These are phyloP conservation scores for Poeciliopsis retropinna DNA, from an alignment of 2,113 vertebrate species.

Conservation along the genomic window DNA sequence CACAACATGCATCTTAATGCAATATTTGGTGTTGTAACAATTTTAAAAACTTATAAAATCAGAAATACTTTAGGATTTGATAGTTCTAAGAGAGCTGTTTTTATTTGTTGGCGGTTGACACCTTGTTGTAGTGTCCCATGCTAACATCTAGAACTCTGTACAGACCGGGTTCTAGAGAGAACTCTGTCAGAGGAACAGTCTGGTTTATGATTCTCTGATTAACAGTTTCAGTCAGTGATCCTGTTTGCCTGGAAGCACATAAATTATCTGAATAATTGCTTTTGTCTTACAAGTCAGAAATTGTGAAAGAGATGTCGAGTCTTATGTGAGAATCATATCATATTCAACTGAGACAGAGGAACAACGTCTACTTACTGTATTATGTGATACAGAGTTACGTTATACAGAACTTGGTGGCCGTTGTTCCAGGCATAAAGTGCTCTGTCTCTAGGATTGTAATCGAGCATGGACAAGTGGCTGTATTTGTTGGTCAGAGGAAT, in stretches of 20 bases:
- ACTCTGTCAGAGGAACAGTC: background rate
- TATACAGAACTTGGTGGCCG: conserved; percentile 69
- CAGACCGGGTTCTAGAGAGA: too few relatives aligned
- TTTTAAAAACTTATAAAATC: background rate
- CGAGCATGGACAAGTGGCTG: conserved; percentile 69
- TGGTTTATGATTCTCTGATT: background rate
- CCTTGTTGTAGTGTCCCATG: background rate
- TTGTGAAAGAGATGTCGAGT: background rate
- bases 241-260: background rate
- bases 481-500: conserved; percentile 69
- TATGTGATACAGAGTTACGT: conserved; percentile 67
- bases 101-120: background rate
- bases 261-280: background rate
- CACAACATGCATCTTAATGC: background rate
- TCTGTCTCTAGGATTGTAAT: conserved; percentile 69
- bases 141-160: too few relatives aligned
- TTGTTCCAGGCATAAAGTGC: conserved; percentile 72
- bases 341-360: background rate
- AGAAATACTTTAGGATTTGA: background rate
- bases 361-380: conserved; percentile 43
- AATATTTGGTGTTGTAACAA: background rate
- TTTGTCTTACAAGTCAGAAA: background rate
- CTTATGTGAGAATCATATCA: background rate
- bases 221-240: background rate
- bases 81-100: background rate